Evolutionary conservation across 35 echinoderm and acorn worm species (phyloP).

Genomic region (Heliocidaris tuberculata): DNA sequence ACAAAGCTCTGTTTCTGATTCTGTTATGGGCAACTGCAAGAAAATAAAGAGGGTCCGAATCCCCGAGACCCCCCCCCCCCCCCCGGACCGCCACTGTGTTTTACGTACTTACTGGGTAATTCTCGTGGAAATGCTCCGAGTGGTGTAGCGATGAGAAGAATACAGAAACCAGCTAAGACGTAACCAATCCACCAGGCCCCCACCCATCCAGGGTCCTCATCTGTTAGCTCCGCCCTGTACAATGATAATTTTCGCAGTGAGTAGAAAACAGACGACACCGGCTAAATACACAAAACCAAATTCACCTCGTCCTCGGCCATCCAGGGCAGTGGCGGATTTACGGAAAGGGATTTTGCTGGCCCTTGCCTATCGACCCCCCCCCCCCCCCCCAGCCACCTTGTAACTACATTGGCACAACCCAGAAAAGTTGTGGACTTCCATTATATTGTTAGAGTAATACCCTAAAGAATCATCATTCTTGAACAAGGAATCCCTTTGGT

Average conservation of each 20-base stretch:
- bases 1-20: no score
- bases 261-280: background rate
- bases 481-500: no score
- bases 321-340: no score
- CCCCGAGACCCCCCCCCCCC: no score
- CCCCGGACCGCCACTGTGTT: no score
- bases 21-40: no score
- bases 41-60: no score
- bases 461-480: no score
- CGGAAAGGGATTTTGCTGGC: background rate
- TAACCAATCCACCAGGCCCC: conserved; percentile 61
- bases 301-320: no score
- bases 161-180: conserved; percentile 37
- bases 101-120: conserved; percentile 27
- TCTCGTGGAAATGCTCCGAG: conserved; percentile 48
- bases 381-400: background rate
- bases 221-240: background rate
- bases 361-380: background rate
- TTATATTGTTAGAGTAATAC: no score
- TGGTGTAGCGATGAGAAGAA: conserved; percentile 34
- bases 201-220: conserved; percentile 45
- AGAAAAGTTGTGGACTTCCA: background rate
- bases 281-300: background rate
- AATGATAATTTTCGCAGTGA: background rate
- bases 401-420: background rate